Conservation (phyloP, 2,113 vertebrate species). For the Arvicanthis niloticus region DNA sequence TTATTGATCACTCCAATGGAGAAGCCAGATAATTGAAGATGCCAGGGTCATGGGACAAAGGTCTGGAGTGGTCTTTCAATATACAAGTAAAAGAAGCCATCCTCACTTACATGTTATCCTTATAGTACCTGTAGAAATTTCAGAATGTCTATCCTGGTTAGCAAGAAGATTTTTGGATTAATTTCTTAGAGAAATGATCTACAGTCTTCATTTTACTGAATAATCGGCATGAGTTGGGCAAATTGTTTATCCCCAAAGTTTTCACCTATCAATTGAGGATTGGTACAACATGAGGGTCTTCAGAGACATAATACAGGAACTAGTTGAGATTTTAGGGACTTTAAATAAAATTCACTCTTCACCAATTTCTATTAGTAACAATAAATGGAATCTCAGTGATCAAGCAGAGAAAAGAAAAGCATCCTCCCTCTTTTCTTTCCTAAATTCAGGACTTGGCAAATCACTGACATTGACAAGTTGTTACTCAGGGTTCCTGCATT, state of each 20-base stretch:
- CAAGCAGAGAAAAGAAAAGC: slow-evolving; percentile 25
- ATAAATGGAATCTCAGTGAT: slow-evolving; percentile 15
- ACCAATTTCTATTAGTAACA: neutral
- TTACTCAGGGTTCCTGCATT: neutral
- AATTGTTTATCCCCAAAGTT: slow-evolving; percentile 17
- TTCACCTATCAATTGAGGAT: slow-evolving; percentile 22
- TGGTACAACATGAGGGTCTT: neutral
- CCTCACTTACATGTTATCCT: neutral
- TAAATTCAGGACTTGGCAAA: slow-evolving; percentile 50
- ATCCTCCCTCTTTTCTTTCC: neutral
- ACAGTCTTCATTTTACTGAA: neutral
- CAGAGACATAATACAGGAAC: neutral
- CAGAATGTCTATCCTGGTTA: neutral
- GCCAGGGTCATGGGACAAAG: neutral
- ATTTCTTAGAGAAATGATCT: neutral
- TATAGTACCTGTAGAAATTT: neutral
- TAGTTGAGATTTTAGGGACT: slow-evolving; percentile 9
- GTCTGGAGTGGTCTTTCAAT: neutral
- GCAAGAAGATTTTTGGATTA: slow-evolving; percentile 3
- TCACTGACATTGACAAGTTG: neutral
- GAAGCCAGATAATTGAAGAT: neutral
- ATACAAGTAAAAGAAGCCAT: neutral
- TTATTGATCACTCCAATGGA: neutral
- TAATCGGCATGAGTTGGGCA: slow-evolving; percentile 1
- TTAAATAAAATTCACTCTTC: neutral